Evolutionary conservation across 2,113 vertebrate genomes (phyloP), one percentile per base, ranked within the genome.

Genomic region (Hippocampus barbouri): DNA sequence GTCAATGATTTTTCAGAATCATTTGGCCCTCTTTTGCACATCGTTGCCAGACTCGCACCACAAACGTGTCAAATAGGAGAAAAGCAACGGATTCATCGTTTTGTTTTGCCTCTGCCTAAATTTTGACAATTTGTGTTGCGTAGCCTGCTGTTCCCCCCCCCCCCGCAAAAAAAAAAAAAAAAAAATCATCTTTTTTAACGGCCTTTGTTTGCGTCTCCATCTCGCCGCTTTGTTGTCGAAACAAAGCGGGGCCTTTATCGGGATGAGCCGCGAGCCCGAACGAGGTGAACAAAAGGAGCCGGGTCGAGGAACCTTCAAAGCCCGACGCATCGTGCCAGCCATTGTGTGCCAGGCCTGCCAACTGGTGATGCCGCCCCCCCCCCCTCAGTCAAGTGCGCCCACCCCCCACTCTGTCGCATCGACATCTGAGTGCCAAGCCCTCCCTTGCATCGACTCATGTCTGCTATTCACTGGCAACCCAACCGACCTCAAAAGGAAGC

Each of bases 191-290:
- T 21, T 51, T 20, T 49, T 51, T 20, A 4, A 4, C 9, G 21
- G 21, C 63, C 62, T 63, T 80, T 71, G 61, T 71, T 76, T 85
- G 75, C 83, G 76, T 85, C 80, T 74, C 72, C 82, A 75, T 81
- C 82, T 85, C 79, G 67, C 4, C 78, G 85, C 86, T 89, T 89
- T 92, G 91, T 93, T 93, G 89, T 91, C 87, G 90, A 89, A 92
- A 91, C 91, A 92, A 91, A 88, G 83, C 83, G 83, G 16, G 59
- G 86, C 80, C 83, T 91, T 90, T 91, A 91, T 92, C 91, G 65
- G 85, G 85, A 89, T 78, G 84, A 91, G 84, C 86, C 68, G 81
- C 88, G 88, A 90, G 88, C 88, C 59, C 89, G 90, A 91, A 92
- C 77, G 89, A 83, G 82, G 84, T 81, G 86, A 88, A 90, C 88